Evolutionary conservation across 1,140 invertebrate genomes (phyloP).

Genomic region (Atta texana): DNA sequence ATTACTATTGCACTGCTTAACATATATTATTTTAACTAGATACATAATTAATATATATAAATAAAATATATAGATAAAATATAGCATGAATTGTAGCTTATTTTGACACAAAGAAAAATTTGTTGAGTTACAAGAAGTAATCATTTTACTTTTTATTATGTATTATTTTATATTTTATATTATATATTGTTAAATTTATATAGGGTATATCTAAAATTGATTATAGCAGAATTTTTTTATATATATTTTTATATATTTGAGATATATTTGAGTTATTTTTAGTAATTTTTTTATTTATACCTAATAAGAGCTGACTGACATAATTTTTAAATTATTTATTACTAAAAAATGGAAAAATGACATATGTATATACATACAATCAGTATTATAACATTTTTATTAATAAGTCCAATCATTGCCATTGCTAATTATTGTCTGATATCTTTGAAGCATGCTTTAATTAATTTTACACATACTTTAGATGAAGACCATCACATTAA

Average conservation of each 20-base stretch:
- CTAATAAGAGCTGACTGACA: no score
- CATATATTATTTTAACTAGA: conserved; percentile 13
- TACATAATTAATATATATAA: background rate
- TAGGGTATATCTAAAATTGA: background rate
- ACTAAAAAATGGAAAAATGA: no score
- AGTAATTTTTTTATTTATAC: no score
- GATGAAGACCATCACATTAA: no score
- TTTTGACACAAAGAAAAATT: conserved; percentile 12
- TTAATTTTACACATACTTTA: no score
- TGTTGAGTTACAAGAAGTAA: background rate
- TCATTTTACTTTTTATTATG: conserved; percentile 6
- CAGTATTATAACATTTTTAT: no score
- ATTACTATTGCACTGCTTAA: conserved; percentile 61
- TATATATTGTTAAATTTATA: background rate
- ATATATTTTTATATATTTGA: conserved; percentile 30
- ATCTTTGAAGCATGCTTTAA: no score
- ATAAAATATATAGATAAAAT: conserved; percentile 60
- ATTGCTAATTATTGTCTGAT: no score
- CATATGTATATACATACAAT: no score
- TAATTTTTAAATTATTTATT: no score
- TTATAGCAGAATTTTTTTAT: background rate
- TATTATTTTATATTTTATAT: conserved; percentile 6
- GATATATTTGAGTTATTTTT: background rate
- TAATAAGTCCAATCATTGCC: no score
- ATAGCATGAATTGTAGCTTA: conserved; percentile 64